These are phyloP conservation scores for Pachyseris speciosa DNA, from an alignment of 64 coral and sea anemone species.

Conservation along the genomic window DNA sequence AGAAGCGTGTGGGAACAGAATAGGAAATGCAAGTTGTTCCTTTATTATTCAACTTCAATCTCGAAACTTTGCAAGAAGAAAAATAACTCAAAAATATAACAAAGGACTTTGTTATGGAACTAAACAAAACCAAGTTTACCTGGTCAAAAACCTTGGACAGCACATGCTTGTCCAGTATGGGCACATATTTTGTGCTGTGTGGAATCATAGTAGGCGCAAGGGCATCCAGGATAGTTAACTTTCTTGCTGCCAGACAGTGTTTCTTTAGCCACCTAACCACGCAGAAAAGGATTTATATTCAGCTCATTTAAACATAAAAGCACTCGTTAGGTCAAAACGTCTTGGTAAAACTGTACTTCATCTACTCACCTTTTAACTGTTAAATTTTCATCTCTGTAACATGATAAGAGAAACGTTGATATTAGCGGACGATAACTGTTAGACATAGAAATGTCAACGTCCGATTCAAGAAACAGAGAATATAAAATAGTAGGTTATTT, in stretches of 20 bases:
- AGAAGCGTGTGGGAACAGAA: no score
- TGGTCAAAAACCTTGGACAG: conserved; percentile 95
- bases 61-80: no score
- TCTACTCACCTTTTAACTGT: conserved; percentile 76
- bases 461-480: no score
- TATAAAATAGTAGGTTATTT: no score
- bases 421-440: background rate
- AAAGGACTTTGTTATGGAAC: no score
- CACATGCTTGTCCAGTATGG: conserved; percentile 90
- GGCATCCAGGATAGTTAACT: conserved; percentile 90
- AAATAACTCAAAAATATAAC: no score
- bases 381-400: conserved; percentile 72
- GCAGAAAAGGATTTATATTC: background rate
- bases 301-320: background rate
- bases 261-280: conserved; percentile 87
- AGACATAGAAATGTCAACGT: no score
- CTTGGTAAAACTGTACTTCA: background rate
- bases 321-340: background rate
- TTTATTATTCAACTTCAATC: no score
- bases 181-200: conserved; percentile 91
- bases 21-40: no score
- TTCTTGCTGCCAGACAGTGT: conserved; percentile 76
- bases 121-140: conserved; percentile 6
- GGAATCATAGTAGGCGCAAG: conserved; percentile 85
- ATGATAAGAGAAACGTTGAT: background rate